Base-by-base conservation (phyloP, 2,888 invertebrate genomes). In the Temnothorax unifasciatus region DNA sequence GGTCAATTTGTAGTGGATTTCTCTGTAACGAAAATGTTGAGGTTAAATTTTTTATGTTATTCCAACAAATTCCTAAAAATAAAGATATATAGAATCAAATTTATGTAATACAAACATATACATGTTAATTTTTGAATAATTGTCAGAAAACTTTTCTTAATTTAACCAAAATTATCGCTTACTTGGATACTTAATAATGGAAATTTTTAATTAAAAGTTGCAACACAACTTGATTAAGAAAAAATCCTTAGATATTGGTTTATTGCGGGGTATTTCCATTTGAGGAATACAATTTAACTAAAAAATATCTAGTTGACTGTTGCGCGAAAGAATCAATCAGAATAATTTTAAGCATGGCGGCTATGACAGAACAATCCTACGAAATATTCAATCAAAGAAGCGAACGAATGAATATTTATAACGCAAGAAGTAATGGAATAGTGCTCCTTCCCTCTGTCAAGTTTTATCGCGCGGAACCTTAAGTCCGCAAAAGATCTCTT, bases 321-420 rank as follows among this genome's bases (percentile, higher is more conserved):
- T 29, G 34, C 34, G 1, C 21, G 21, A 57, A 29, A 18, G 34
- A 59, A 79, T 59, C 34, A 59, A 44, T 79, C 34, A 34, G 82
- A 73, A 82, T 81, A 59, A 74, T 29, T 63, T 15, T 52, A 77
- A 50, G 47, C 59, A 44, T 83, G 50, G 18, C 34, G n/a, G 59
- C 38, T 44, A 47, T 34, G 75, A 52, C 44, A 44, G 57, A 71
- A 63, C 54, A 52, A 76, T 68, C 38, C 13, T 41, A 61, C 71
- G 25, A 76, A 54, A 79, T 79, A 82, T 66, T 71, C 74, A 85
- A 75, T 82, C 71, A 73, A 73, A 50, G 41, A 85, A 34, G 29
- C 50, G 21, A 54, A 29, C n/a, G 15, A 81, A 81, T 81, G 73
- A 81, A 81, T 81, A 81, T 71, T 71, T 73, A 81, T 81, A 47